phyloP scores from a whole-genome alignment of 2,113 vertebrate genomes.

The Rhineura floridana region DNA sequence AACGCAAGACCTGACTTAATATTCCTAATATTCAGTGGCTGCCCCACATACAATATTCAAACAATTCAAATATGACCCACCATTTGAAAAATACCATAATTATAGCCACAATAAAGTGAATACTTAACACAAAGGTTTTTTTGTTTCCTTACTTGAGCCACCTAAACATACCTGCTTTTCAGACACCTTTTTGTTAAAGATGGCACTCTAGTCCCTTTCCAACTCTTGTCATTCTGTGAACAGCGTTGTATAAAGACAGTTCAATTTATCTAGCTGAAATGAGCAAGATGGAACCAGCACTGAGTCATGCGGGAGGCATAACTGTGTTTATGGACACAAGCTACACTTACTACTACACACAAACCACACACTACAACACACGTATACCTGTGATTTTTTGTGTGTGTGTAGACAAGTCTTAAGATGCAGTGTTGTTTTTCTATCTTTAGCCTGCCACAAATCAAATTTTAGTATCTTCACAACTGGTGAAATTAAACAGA shows the following conservation, averaged over 20 bases:
- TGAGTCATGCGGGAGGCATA: background rate
- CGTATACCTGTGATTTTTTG: background rate
- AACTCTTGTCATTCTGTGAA: background rate
- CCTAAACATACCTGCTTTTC: background rate
- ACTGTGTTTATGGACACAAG: background rate
- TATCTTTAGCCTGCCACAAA: constrained; percentile 57
- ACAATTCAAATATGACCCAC: background rate
- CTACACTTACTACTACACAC: background rate
- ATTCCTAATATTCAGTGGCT: background rate
- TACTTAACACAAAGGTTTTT: background rate
- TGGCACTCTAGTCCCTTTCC: background rate
- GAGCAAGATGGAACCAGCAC: background rate
- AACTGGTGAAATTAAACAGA: constrained; percentile 58
- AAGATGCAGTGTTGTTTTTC: constrained; percentile 43
- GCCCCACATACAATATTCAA: background rate
- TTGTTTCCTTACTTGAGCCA: background rate
- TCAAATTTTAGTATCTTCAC: constrained; percentile 62
- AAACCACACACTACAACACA: background rate
- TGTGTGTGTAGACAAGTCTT: constrained; percentile 5
- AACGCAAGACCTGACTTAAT: background rate
- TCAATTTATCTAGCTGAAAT: background rate
- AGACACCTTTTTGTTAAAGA: background rate
- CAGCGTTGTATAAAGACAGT: background rate
- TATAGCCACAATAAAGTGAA: background rate
- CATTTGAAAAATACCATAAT: background rate